Percentiles rank a stretch among this genome's conserved stretches.
These are phyloP conservation scores for Trachelus troglodyta DNA, from an alignment of 2,888 invertebrate species.

Conservation along the genomic window DNA sequence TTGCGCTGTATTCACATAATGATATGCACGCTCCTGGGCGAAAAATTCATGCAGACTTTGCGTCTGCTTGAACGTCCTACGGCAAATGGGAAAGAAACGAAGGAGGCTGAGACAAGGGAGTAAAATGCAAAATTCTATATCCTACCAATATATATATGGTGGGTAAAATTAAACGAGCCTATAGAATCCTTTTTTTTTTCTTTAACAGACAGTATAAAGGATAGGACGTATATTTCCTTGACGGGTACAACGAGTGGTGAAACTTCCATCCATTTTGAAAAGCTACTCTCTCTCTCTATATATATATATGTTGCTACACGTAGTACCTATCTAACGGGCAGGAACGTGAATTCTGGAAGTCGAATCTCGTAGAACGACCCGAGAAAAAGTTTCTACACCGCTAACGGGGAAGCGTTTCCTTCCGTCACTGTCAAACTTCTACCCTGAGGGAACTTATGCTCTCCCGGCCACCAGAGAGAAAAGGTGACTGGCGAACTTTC, in stretches of 20 bases:
- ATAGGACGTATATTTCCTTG: background rate
- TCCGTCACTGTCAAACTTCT: conserved; percentile 39
- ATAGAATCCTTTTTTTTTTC: background rate
- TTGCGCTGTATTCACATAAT: conserved; percentile 29
- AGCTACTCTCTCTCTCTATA: background rate
- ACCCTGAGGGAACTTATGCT: conserved; percentile 1
- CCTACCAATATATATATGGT: too few species aligned
- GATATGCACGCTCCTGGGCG: conserved; percentile 42
- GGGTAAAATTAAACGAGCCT: background rate
- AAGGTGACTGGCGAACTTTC: conserved; percentile 28
- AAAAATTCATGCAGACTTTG: conserved; percentile 33
- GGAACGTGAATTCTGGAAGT: background rate
- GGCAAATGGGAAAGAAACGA: conserved; percentile 23
- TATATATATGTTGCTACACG: background rate
- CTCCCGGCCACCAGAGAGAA: conserved; percentile 12
- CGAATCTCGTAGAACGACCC: background rate
- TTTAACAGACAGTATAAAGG: background rate
- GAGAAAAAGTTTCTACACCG: conserved; percentile 22
- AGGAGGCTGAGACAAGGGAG: conserved; percentile 3
- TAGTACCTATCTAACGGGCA: background rate
- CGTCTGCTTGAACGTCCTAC: conserved; percentile 26
- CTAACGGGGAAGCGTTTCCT: conserved; percentile 32
- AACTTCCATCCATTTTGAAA: background rate
- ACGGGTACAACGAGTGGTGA: background rate
- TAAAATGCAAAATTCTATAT: conserved; percentile 9